phyloP scores from a whole-genome alignment of 2,797 vertebrate species.

The Anomalospiza imberbis region DNA sequence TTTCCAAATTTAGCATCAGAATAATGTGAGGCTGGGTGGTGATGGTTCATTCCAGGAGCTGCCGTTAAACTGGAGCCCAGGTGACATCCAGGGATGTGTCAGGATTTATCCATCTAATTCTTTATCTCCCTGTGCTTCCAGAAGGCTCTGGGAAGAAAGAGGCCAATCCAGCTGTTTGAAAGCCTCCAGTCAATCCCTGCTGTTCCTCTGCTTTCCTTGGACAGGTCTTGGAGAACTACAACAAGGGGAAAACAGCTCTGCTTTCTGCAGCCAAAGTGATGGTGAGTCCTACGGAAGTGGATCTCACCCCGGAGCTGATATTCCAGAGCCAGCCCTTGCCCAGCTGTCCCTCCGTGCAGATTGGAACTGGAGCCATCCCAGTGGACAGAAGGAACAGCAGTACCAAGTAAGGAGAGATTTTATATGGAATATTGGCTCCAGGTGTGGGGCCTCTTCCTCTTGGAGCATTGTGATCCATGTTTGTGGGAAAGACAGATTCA shows the following conservation, averaged over 20 bases:
- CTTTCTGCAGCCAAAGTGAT: conserved; percentile 98
- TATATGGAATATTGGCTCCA: not conserved
- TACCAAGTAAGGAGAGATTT: conserved; percentile 82
- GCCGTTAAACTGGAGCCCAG: rapidly evolving
- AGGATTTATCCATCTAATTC: not conserved
- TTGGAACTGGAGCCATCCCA: conserved; percentile 59
- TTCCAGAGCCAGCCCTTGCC: conserved; percentile 88
- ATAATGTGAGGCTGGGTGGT: rapidly evolving
- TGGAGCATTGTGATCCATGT: rapidly evolving
- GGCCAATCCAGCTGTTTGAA: not conserved
- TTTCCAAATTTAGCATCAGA: not conserved
- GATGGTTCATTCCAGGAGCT: not conserved
- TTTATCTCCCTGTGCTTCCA: not conserved
- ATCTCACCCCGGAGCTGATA: conserved; percentile 91
- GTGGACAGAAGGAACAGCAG: conserved; percentile 88
- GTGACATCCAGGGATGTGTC: not conserved
- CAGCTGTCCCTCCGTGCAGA: conserved; percentile 69
- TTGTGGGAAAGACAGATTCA: not conserved
- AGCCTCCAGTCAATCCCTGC: not conserved
- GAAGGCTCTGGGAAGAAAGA: not conserved
- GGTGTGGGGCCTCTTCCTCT: not conserved
- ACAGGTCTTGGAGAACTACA: conserved; percentile 98
- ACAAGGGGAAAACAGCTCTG: conserved; percentile 97
- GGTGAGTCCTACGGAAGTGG: conserved; percentile 98
- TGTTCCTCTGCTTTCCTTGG: not conserved